Evolutionary conservation across 1,140 invertebrate species (phyloP).

Genomic region (Hermatobates lingyangjiaoensis): DNA sequence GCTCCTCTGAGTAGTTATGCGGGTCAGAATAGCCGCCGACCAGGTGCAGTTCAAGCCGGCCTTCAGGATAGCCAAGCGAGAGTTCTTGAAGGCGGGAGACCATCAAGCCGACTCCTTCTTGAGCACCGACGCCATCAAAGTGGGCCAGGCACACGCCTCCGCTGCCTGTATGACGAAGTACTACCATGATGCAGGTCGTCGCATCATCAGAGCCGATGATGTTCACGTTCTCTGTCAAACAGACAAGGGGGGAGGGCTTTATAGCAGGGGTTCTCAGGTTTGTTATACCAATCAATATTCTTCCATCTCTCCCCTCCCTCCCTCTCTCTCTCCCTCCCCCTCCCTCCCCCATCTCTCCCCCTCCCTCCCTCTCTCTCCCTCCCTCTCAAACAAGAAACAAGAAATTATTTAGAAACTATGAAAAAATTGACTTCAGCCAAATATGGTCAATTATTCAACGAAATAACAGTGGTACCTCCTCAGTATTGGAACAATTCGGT

Average conservation of each 20-base stretch:
- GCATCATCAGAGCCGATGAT: constrained; percentile 85
- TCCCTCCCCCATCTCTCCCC: too few species aligned
- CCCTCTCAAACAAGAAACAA: too few species aligned
- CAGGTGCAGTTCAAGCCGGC: constrained; percentile 70
- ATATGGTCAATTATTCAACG: too few species aligned
- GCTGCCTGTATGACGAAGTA: constrained; percentile 76
- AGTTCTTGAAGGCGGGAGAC: constrained; percentile 64
- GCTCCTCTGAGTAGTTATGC: constrained; percentile 62
- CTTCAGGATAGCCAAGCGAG: constrained; percentile 58
- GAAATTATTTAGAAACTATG: too few species aligned
- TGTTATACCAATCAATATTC: too few species aligned
- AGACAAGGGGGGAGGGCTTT: too few species aligned
- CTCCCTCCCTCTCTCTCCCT: too few species aligned
- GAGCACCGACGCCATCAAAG: constrained; percentile 69
- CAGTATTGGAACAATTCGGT: too few species aligned
- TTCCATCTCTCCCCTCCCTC: background rate
- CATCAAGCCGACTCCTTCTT: constrained; percentile 61
- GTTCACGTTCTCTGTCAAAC: constrained; percentile 58
- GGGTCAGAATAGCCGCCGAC: constrained; percentile 73
- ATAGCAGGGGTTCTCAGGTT: too few species aligned
- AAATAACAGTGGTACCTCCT: too few species aligned
- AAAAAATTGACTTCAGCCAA: too few species aligned
- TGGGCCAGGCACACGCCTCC: constrained; percentile 73
- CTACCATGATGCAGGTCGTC: constrained; percentile 80
- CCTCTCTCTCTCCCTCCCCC: too few species aligned